A percentile compares a stretch with the other conserved stretches of the same genome.
phyloP scores from a whole-genome alignment of 2,888 invertebrate species.

The Hypomecis punctinalis region DNA sequence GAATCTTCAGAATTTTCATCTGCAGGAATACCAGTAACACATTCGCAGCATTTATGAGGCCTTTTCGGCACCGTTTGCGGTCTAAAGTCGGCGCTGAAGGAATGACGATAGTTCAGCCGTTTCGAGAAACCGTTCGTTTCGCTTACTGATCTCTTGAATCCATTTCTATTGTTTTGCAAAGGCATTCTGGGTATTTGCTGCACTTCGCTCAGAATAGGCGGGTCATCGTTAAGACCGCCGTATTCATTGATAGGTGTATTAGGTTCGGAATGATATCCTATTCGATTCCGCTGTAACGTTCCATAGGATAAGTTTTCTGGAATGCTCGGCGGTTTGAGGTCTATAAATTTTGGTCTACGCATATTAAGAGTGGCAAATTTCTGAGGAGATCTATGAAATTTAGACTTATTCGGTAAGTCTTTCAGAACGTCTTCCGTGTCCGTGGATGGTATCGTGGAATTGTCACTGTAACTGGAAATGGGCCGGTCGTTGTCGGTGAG shows the following conservation, averaged over 20 bases:
- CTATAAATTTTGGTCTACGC: constrained; percentile 79
- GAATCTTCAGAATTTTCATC: constrained; percentile 64
- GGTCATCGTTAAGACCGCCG: constrained; percentile 63
- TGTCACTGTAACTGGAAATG: constrained; percentile 81
- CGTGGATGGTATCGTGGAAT: constrained; percentile 80
- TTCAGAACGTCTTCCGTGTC: constrained; percentile 80
- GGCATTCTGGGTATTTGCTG: constrained; percentile 79
- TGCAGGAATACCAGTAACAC: constrained; percentile 76
- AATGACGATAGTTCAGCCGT: constrained; percentile 79
- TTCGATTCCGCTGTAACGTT: constrained; percentile 74
- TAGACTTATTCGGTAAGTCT: constrained; percentile 78
- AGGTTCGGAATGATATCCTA: constrained; percentile 81
- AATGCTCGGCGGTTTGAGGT: constrained; percentile 64
- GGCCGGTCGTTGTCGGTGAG: constrained; percentile 81
- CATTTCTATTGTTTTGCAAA: constrained; percentile 75
- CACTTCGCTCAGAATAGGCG: constrained; percentile 72
- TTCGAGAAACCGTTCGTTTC: constrained; percentile 80
- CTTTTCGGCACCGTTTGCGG: constrained; percentile 64
- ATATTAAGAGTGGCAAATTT: constrained; percentile 80
- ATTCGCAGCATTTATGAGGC: constrained; percentile 82
- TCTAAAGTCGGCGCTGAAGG: constrained; percentile 77
- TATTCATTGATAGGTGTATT: constrained; percentile 76
- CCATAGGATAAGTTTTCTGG: constrained; percentile 70
- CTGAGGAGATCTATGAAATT: constrained; percentile 80
- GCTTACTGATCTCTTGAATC: constrained; percentile 77